Evolutionary conservation across 2,797 vertebrate species (phyloP), one percentile per base, ranked within the genome.

Genomic region (Pseudochaenichthys georgianus): DNA sequence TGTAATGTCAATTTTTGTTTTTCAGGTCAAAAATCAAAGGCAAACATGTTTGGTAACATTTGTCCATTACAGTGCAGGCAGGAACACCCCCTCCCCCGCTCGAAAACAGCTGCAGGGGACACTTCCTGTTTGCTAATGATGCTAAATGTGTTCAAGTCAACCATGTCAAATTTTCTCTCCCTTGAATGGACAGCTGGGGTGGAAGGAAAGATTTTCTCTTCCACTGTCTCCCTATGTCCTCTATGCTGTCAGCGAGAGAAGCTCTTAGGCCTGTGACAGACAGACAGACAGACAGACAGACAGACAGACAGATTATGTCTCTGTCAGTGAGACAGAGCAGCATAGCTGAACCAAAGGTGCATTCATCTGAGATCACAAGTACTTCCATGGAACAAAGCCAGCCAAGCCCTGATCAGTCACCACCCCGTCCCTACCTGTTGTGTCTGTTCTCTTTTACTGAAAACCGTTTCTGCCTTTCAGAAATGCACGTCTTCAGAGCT

Each of bases 71-170:
- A 89, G 89, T 90, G 91, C 64, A 67, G 85, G 76, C 86, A 83
- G 82, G 71, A 87, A 83, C 82, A 70, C 50, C 78, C 64, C 83
- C 60, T 76, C 81, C 75, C 71, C 84, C 70, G 46, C 85, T 55
- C 64, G 75, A 88, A 95, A 95, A 95, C 94, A 95, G 93, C 95
- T 95, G 94, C 94, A 93, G 93, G 93, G 94, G 91, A 93, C 93
- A 94, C 92, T 95, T 95, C 94, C 94, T 95, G 94, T 95, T 94
- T 93, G 93, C 92, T 95, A 95, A 95, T 95, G 94, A 94, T 93
- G 90, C 93, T 94, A 95, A 95, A 94, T 94, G 93, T 92, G 91
- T 90, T 94, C 92, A 95, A 95, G 93, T 94, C 94, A 94, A 92
- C 92, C 93, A 94, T 95, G 94, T 94, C 91, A 93, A 90, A 92